A percentile compares a stretch with the other conserved stretches of the same genome.
Evolutionary conservation across 2,113 vertebrate species (phyloP).

Genomic region (Vidua chalybeata): DNA sequence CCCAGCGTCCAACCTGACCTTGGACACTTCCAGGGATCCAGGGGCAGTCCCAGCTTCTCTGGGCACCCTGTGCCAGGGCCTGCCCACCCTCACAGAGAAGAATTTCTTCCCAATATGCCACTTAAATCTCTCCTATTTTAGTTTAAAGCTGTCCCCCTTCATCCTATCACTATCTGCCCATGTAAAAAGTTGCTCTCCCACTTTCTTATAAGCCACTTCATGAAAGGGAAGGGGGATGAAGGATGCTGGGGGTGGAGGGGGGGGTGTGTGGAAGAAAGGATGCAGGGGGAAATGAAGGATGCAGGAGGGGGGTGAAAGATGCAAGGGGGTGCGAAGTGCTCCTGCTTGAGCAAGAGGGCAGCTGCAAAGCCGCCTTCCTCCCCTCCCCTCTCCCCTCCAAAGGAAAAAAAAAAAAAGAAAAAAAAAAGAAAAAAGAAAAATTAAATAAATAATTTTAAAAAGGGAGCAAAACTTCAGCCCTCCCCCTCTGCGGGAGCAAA

Average conservation of each 20-base stretch:
- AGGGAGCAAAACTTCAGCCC: not conserved
- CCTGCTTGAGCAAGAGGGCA: not conserved
- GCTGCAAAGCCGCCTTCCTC: not conserved
- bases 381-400: too few relatives aligned
- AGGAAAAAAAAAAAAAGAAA: too few relatives aligned
- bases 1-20: not conserved
- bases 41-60: not conserved
- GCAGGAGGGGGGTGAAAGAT: not conserved
- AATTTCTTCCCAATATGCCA: not conserved
- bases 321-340: not conserved
- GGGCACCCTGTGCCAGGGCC: not conserved
- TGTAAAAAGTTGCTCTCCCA: not conserved
- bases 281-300: not conserved
- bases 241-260: not conserved
- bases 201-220: not conserved
- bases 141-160: not conserved
- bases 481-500: not conserved
- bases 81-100: fast-evolving
- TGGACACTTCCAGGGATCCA: not conserved
- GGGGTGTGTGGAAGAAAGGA: not conserved
- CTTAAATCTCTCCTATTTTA: not conserved
- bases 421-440: not conserved
- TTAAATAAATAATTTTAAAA: not conserved
- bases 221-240: not conserved
- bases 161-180: too few relatives aligned